Evolutionary conservation across 2,888 invertebrate species (phyloP), one percentile per base, ranked within the genome.

Genomic region (Heliconius erato): DNA sequence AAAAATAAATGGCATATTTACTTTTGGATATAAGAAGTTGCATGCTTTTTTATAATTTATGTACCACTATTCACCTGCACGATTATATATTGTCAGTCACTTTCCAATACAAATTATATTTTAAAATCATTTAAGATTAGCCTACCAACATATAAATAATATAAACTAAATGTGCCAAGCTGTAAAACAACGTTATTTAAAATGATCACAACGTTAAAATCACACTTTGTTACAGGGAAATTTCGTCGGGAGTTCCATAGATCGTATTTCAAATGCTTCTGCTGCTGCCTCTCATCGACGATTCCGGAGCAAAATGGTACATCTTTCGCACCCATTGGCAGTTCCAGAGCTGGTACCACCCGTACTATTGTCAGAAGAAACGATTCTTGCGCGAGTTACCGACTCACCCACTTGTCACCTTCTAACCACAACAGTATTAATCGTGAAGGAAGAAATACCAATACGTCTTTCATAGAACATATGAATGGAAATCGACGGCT

Each of bases 171-270:
- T 72, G 49, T 72, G 32, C 44, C 26, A 49, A 72, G 26, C 16
- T 72, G 3, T 26, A 12, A 44, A 72, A 28, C 6, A 28, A 26
- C 19, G 2, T 26, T 44, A 19, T 49, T 72, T 3, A 7, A 49
- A 26, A 26, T 44, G 12, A 14, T 14, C 6, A 12, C 44, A 72
- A 49, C 40, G 2, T 49, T 26, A 72, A 72, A 49, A 72, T 49
- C 6, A 26, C 16, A 49, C 12, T 78, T 88, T 95, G 94, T 96
- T 96, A 14, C 96, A 97, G 98, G 97, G 83, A 97, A 97, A 95
- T 97, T 97, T 91, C 97, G 97, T 14, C 96, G 97, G 85, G 97
- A 97, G 90, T 97, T 97, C 91, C 97, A 97, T 87, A 96, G 97
- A 86, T 97, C 97, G 1, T 97, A 97, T 91, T 97, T 97, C 91